These are phyloP conservation scores for Aethes cnicana DNA, from an alignment of 2,888 invertebrate genomes.

Conservation along the genomic window DNA sequence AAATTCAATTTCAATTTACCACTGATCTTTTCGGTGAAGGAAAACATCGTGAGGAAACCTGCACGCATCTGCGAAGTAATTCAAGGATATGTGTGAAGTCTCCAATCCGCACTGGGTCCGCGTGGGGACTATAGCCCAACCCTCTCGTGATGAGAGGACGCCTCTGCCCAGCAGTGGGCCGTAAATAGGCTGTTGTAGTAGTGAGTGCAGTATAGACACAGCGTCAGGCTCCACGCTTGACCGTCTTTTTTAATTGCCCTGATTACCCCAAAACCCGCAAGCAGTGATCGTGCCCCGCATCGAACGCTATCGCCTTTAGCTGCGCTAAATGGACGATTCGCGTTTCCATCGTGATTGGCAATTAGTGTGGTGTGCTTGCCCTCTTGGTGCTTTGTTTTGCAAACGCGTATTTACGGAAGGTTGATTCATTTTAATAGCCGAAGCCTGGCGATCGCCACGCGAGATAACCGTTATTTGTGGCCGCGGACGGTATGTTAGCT, in stretches of 20 bases:
- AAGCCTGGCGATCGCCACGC: background rate
- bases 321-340: slow-evolving; percentile 27
- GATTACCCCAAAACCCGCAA: slow-evolving; percentile 25
- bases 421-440: slow-evolving; percentile 12
- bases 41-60: too few species aligned
- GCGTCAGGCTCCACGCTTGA: slow-evolving; percentile 1
- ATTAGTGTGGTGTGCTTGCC: slow-evolving; percentile 26
- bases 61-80: too few species aligned
- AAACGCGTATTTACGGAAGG: slow-evolving; percentile 18
- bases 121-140: too few species aligned
- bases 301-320: slow-evolving; percentile 27
- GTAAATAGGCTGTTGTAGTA: too few species aligned
- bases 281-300: slow-evolving; percentile 21
- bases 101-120: too few species aligned
- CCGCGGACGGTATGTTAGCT: too few species aligned
- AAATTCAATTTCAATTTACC: too few species aligned
- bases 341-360: slow-evolving; percentile 30
- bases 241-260: slow-evolving; percentile 25
- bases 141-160: too few species aligned
- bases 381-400: slow-evolving; percentile 29
- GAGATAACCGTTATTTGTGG: background rate
- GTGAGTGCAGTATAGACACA: too few species aligned
- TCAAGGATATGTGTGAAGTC: too few species aligned
- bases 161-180: too few species aligned
- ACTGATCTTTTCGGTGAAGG: too few species aligned